Percentiles rank a stretch among this genome's conserved stretches.
Evolutionary conservation across 2,113 vertebrate genomes (phyloP).

Genomic region (Sula dactylatra): DNA sequence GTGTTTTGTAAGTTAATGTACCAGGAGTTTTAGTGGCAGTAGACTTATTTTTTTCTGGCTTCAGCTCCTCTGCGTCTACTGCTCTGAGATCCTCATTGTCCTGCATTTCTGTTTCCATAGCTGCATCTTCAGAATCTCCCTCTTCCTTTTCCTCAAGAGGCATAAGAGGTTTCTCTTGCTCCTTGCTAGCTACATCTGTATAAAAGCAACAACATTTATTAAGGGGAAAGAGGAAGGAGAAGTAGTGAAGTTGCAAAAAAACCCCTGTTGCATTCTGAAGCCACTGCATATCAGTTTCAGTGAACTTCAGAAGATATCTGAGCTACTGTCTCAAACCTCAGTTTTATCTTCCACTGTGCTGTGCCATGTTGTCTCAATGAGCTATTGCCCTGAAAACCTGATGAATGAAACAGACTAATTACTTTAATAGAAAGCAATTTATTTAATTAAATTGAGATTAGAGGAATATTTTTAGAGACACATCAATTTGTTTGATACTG

Average conservation of each 20-base stretch:
- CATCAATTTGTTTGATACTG: background rate
- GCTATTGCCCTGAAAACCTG: background rate
- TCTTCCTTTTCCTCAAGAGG: conserved; percentile 72
- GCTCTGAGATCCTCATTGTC: conserved; percentile 75
- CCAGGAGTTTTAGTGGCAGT: conserved; percentile 53
- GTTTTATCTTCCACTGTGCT: background rate
- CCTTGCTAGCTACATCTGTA: conserved; percentile 88
- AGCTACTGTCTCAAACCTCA: background rate
- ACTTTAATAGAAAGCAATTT: background rate
- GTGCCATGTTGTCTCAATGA: background rate
- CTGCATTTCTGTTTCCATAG: conserved; percentile 81
- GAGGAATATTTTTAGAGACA: background rate
- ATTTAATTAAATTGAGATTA: background rate
- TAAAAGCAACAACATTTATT: background rate
- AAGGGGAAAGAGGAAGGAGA: background rate
- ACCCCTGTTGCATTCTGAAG: background rate
- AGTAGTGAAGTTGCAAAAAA: background rate
- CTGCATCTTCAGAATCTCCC: conserved; percentile 63
- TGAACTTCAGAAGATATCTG: background rate
- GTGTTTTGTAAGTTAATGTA: conserved; percentile 9
- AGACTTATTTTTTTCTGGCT: conserved; percentile 79
- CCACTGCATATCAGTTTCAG: background rate
- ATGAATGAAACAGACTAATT: background rate
- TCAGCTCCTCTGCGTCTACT: conserved; percentile 80
- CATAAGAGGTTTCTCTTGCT: conserved; percentile 82